Conservation (phyloP, 2,113 vertebrate genomes). For the Pandion haliaetus region DNA sequence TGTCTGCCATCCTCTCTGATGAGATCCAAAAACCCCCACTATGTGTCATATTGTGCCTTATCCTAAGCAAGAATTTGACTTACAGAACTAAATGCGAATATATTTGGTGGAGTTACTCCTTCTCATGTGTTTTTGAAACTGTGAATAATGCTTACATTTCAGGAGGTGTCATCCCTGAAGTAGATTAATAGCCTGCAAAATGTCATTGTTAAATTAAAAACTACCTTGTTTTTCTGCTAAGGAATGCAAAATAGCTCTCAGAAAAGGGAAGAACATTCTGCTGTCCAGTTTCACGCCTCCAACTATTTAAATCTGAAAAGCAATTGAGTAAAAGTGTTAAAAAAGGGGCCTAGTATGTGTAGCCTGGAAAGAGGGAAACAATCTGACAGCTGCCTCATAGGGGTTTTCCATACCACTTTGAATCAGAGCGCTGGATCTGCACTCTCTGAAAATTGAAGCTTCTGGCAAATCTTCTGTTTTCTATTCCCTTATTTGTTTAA, state of each 20-base stretch:
- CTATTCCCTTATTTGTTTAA: neutral
- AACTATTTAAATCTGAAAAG: slow-evolving; percentile 13
- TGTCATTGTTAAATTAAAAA: neutral
- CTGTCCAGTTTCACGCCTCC: neutral
- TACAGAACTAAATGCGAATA: neutral
- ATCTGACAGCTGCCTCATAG: neutral
- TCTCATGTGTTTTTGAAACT: neutral
- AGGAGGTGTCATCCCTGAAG: neutral
- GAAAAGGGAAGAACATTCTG: neutral
- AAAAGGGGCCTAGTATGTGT: neutral
- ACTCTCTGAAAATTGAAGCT: neutral
- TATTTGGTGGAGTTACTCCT: neutral
- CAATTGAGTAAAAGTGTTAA: neutral
- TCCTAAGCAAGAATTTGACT: neutral
- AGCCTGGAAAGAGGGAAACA: neutral
- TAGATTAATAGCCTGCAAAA: neutral
- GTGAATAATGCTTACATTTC: neutral
- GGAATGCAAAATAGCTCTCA: neutral
- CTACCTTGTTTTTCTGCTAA: neutral
- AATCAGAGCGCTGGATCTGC: neutral
- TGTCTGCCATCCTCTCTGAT: neutral
- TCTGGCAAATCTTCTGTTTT: neutral
- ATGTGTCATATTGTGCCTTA: neutral
- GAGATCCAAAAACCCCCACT: neutral
- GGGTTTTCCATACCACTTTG: neutral